Base-by-base conservation (phyloP, 2,888 invertebrate genomes). In the Cheilosia soror region DNA sequence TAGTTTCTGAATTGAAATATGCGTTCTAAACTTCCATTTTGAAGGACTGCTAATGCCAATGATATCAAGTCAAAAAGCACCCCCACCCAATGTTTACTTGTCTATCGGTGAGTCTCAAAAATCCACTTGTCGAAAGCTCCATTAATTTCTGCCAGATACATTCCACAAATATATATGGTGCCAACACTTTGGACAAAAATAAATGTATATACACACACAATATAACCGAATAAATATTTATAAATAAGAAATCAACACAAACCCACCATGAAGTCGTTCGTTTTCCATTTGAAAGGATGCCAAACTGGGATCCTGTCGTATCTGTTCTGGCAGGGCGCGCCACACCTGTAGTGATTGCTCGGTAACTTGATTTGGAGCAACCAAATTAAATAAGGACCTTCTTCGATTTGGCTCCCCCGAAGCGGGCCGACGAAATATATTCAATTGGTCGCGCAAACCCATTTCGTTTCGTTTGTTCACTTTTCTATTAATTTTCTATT, bases 301-400 rank as follows among this genome's bases (percentile, higher is more conserved):
- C 90, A 95, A 91, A 47, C 94, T 93, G 0, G 95, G 95, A 90
- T 95, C 95, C 87, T 94, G 93, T 79, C 95, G 94, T 89, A 95
- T 94, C 85, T 94, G 93, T 79, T 95, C 94, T 0, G 95, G 95
- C 3, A 95, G 90, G 60, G 94, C 93, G 65, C 94, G 92, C 95
- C 95, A 95, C 27, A 95, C 94, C 87, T 94, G 94, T 83, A 95
- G 88, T 25, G 94, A 93, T 31, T 94, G 94, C 7, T 94, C 94
- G 0, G 94, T 94, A 62, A 94, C 92, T 88, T 94, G 94, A 88
- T 93, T 94, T 89, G 92, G 93, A 80, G 94, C 93, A 72, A 88
- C 85, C 55, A 88, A 80, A 87, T 87, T 88, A 51, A 88, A 87
- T 27, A 88, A 53, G n/a, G 88, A 89, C 76, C 78, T 82, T 73